A percentile compares a stretch with the other conserved stretches of the same genome.
Conservation (phyloP, 2,797 vertebrate species). For the Phalanger gymnotis region DNA sequence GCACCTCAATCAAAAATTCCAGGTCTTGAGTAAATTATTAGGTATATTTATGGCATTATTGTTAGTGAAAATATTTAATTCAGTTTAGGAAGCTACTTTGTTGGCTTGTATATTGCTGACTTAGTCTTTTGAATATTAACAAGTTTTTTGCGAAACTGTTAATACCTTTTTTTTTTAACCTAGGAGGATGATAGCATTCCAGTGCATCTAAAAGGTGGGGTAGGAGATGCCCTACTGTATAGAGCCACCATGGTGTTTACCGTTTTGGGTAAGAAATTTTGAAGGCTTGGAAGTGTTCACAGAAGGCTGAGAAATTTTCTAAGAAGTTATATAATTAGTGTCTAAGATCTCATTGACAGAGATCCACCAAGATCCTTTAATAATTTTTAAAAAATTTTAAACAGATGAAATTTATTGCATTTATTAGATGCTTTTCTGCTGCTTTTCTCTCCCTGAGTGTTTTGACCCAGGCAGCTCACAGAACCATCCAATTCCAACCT, state of each 20-base stretch:
- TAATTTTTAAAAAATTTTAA: neutral
- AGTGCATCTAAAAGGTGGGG: slow-evolving; percentile 92
- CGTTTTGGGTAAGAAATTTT: slow-evolving; percentile 87
- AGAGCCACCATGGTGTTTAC: slow-evolving; percentile 88
- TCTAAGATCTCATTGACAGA: neutral
- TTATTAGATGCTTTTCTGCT: neutral
- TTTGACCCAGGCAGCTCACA: neutral
- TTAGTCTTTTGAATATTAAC: slow-evolving; percentile 39
- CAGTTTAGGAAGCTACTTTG: neutral
- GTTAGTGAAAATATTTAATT: slow-evolving; percentile 51
- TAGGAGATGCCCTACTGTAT: slow-evolving; percentile 89
- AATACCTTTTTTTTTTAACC: slow-evolving; percentile 19
- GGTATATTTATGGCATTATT: slow-evolving; percentile 12
- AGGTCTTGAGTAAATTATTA: neutral
- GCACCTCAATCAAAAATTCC: slow-evolving; percentile 13
- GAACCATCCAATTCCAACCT: neutral
- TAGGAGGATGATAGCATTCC: slow-evolving; percentile 95
- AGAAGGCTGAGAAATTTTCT: neutral
- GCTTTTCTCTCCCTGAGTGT: neutral
- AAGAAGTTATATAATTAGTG: neutral
- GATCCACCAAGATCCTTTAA: neutral
- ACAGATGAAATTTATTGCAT: neutral
- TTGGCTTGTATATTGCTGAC: slow-evolving; percentile 10
- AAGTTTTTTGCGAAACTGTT: slow-evolving; percentile 12
- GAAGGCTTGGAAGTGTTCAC: slow-evolving; percentile 18